phyloP scores from a whole-genome alignment of 2,888 invertebrate species.

The Epinotia nisella region DNA sequence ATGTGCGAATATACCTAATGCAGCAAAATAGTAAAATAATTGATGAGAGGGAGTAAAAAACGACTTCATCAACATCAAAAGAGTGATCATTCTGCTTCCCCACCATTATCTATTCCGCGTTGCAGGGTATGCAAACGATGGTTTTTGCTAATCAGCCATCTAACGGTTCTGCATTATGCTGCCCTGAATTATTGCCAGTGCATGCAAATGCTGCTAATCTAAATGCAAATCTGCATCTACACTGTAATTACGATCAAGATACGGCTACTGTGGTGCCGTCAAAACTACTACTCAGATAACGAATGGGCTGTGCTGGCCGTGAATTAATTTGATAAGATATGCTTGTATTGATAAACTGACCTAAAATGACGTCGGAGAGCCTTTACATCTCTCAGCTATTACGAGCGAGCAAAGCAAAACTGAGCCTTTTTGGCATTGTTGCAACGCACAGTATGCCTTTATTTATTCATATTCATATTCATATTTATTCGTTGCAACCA shows the following conservation, averaged over 20 bases:
- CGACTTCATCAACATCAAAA: neutral
- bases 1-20: too few relatives aligned
- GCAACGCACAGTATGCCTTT: too few relatives aligned
- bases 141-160: conserved; percentile 73
- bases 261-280: conserved; percentile 51
- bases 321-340: conserved; percentile 7
- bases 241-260: conserved; percentile 75
- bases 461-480: too few relatives aligned
- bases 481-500: too few relatives aligned
- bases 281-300: conserved; percentile 38
- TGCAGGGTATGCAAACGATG: conserved; percentile 49
- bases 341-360: neutral
- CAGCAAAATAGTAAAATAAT: too few relatives aligned
- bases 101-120: neutral
- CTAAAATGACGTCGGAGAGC: too few relatives aligned
- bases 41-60: too few relatives aligned
- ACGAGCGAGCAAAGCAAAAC: too few relatives aligned
- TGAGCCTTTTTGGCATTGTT: too few relatives aligned
- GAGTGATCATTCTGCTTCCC: neutral
- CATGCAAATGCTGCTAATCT: conserved; percentile 74
- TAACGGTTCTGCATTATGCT: conserved; percentile 51
- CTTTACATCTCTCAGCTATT: too few relatives aligned
- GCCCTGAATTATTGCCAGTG: conserved; percentile 66
- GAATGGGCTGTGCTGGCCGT: conserved; percentile 8
- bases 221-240: conserved; percentile 70